Percentiles rank a stretch among this genome's conserved stretches.
Conservation (phyloP, 2,797 vertebrate genomes). For the Acanthopagrus latus region DNA sequence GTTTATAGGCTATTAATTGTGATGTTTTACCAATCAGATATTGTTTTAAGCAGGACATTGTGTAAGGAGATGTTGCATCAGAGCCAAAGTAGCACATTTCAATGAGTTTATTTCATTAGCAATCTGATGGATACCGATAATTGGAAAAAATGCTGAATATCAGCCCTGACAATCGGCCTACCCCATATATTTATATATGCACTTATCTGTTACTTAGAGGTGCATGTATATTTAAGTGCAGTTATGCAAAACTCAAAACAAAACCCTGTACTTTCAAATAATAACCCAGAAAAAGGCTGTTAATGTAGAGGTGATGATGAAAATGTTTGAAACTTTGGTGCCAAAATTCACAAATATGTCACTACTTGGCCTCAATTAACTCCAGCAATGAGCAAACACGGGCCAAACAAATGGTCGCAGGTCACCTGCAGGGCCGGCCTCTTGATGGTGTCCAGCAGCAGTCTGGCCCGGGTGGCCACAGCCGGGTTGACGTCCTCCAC, state of each 20-base stretch:
- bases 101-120: too few species aligned
- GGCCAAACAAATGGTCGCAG: background rate
- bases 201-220: background rate
- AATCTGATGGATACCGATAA: too few species aligned
- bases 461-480: conserved; percentile 95
- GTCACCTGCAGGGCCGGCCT: conserved; percentile 94
- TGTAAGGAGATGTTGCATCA: too few species aligned
- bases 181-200: too few species aligned
- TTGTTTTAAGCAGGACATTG: too few species aligned
- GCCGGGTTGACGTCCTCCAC: conserved; percentile 99
- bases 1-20: too few species aligned
- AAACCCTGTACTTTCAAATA: background rate
- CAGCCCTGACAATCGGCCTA: too few species aligned
- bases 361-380: background rate
- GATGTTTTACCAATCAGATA: too few species aligned
- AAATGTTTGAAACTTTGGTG: background rate
- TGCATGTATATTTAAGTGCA: background rate
- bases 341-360: background rate
- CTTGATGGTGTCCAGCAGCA: conserved; percentile 97
- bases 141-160: too few species aligned
- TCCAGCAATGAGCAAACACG: background rate
- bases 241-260: background rate
- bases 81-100: too few species aligned
- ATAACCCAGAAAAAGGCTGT: background rate
- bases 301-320: background rate